These are phyloP conservation scores for Drosophila paranaensis DNA, from an alignment of 2,888 invertebrate genomes.

Conservation along the genomic window DNA sequence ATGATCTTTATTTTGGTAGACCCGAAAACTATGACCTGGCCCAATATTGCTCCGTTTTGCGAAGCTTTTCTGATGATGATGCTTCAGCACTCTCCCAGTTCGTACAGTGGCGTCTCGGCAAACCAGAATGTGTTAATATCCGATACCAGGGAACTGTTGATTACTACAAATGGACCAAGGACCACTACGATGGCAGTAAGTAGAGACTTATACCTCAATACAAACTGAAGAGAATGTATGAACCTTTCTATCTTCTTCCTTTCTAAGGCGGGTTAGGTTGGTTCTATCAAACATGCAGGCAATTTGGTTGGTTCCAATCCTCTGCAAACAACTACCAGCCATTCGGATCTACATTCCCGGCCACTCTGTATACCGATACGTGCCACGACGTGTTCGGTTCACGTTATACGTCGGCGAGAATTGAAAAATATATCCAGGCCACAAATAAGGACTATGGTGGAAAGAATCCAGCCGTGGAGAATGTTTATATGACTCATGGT, in stretches of 20 bases:
- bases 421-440: conserved; percentile 53
- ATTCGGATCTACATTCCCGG: conserved; percentile 82
- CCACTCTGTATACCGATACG: conserved; percentile 57
- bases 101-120: conserved; percentile 49
- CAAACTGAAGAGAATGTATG: background rate
- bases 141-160: conserved; percentile 51
- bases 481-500: conserved; percentile 86
- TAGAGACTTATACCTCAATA: background rate
- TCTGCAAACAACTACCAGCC: conserved; percentile 87
- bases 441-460: conserved; percentile 86
- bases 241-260: background rate
- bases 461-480: conserved; percentile 83
- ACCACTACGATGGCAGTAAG: conserved; percentile 58
- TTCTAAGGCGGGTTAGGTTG: conserved; percentile 88
- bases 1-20: conserved; percentile 17
- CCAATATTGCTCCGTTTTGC: conserved; percentile 51
- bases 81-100: conserved; percentile 57
- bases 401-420: conserved; percentile 34
- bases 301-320: conserved; percentile 93
- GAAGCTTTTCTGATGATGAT: conserved; percentile 52
- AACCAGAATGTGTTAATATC: conserved; percentile 51
- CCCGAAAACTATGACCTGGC: conserved; percentile 51
- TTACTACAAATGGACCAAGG: conserved; percentile 57
- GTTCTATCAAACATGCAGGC: conserved; percentile 93
- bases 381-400: conserved; percentile 68